Base-by-base conservation (phyloP, 2,888 invertebrate species). In the Apoderus coryli region DNA sequence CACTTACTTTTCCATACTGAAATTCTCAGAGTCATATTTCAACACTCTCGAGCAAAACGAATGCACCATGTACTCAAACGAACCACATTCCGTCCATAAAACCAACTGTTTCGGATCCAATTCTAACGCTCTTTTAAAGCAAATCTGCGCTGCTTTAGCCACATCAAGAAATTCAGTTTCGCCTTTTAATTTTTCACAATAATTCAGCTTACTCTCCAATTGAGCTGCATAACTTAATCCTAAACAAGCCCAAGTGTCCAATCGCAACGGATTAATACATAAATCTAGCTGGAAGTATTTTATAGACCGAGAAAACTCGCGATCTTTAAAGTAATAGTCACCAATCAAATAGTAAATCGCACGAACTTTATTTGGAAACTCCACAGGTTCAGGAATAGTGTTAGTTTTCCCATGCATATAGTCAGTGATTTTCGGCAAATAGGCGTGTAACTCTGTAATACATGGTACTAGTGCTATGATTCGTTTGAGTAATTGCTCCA, bases 201-300 rank as follows among this genome's bases (percentile, higher is more conserved):
- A 81, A 53, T 80, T 86, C 3, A 93, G 59, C 52, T 76, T 73
- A 22, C 72, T 76, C 47, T 88, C 88, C 31, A 92, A 65, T 47
- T 75, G 71, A 34, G 79, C 72, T 3, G 72, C 75, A 48, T 76
- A 76, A 1, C 81, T 75, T 37, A 93, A 63, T 0, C 89, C 86
- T 53, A 92, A 69, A 31, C 84, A 80, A 2, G 90, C 89, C 93
- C 93, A 93, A 0, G 93, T 85, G 59, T 90, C 88, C 34, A 90
- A 68, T 29, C 92, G 67, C 30, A 67, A 61, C 2, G 76, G 80
- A 56, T 81, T 80, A 15, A 84, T 65, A 39, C 82, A 76, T 13
- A 93, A 62, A 58, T 95, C 93, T 44, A 78, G 61, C 32, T 76
- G 66, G 52, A 88, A 92, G 55, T 77, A 88, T 47, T 78, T 76